Base-by-base conservation (phyloP, 2,797 vertebrate species). In the Macrochelys suwanniensis region DNA sequence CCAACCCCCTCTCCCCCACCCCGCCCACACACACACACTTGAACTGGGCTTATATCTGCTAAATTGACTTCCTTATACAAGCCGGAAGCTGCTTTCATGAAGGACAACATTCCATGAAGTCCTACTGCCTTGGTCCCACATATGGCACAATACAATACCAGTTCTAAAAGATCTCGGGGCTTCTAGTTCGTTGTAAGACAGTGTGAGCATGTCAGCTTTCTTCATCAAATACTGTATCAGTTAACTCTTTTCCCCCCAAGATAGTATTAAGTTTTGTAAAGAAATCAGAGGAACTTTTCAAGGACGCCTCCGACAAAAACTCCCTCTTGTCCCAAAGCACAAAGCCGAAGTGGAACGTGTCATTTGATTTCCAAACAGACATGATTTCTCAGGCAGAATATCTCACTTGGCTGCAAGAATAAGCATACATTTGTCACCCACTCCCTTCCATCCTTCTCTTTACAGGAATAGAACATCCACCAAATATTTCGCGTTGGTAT, bases 381-480 rank as follows among this genome's bases (percentile, higher is more conserved):
- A 76, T 93, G 80, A 89, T 77, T 94, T 94, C 85, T 96, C 91
- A 94, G 92, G 50, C 77, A 93, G 84, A 13, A 21, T 92, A 87
- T 87, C 65, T 91, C 87, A 80, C 78, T 89, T 81, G 85, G 25
- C 93, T 91, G 84, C 86, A 92, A 91, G 76, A 95, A 77, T 50
- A 93, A 59, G 56, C 37, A 25, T 37, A 71, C 54, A 83, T 92
- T 94, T 68, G 61, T 97, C 93, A 71, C 37, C 68, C 21, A 71
- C 88, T 97, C 84, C 84, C 95, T 96, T 95, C 77, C 92, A 90
- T 95, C 92, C 19, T 92, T 74, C 68, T 88, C 84, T 94, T 96
- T 95, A 89, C 89, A 96, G 96, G 92, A 97, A 97, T 97, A 97
- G 96, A 89, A 92, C 82, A 94, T 96, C 94, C 86, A 81, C 86